Evolutionary conservation across 2,797 vertebrate genomes (phyloP).

Genomic region (Emydoidea blandingii): DNA sequence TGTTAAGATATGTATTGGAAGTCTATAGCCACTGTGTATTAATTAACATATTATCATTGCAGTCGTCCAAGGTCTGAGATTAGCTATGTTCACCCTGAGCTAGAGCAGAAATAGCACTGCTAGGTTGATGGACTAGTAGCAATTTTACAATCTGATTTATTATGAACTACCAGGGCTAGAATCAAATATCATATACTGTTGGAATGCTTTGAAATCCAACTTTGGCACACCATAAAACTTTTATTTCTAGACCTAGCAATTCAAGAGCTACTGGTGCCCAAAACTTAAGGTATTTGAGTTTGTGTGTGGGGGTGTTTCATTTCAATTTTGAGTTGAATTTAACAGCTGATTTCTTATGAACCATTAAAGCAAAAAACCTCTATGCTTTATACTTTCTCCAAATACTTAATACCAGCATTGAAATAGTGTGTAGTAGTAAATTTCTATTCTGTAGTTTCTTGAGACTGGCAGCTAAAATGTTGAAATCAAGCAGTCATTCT

Average conservation of each 20-base stretch:
- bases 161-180: background rate
- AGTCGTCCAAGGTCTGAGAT: background rate
- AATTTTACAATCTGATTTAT: background rate
- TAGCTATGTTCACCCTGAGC: background rate
- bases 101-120: rapidly evolving
- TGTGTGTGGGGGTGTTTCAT: rapidly evolving
- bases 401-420: background rate
- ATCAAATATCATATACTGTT: background rate
- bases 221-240: background rate
- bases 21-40: background rate
- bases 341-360: background rate
- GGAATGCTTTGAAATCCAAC: background rate
- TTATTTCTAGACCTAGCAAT: background rate
- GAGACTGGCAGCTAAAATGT: background rate
- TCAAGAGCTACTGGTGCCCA: background rate
- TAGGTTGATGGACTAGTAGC: background rate
- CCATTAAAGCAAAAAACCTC: background rate
- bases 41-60: background rate
- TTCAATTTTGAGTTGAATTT: background rate
- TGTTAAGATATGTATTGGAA: background rate
- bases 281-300: background rate
- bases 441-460: background rate
- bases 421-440: background rate
- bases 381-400: background rate
- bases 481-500: background rate